These are phyloP conservation scores for Stenichneumon culpator DNA, from an alignment of 2,888 invertebrate genomes.

Conservation along the genomic window DNA sequence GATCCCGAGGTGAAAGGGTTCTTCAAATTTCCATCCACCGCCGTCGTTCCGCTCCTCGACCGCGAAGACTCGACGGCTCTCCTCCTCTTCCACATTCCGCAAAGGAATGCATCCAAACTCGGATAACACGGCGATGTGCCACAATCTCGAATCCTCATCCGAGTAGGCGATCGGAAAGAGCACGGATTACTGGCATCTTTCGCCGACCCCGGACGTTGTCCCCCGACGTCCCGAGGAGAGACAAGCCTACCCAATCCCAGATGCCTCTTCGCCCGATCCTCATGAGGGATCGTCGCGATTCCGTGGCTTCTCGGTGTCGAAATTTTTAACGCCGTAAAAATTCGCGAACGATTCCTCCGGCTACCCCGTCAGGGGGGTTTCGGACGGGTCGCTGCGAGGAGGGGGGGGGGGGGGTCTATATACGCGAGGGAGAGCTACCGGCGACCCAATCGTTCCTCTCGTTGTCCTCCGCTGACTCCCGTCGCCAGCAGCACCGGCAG, in stretches of 20 bases:
- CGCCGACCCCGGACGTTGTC: not conserved
- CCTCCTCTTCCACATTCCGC: not conserved
- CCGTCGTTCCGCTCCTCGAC: not conserved
- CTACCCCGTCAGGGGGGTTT: not conserved
- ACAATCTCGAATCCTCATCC: not conserved
- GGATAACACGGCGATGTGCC: not conserved
- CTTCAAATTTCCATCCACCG: not conserved
- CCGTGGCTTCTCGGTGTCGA: slow-evolving; percentile 58
- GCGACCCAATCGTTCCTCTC: slow-evolving; percentile 68
- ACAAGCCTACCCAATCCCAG: not conserved
- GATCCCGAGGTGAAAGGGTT: slow-evolving; percentile 32
- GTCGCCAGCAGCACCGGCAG: slow-evolving; percentile 47
- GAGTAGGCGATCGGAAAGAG: not conserved
- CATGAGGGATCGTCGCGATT: slow-evolving; percentile 41
- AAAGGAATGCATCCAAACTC: not conserved
- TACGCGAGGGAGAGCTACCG: slow-evolving; percentile 57
- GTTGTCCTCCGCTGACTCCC: slow-evolving; percentile 62
- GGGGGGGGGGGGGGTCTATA: slow-evolving; percentile 43
- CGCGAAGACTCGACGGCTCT: not conserved
- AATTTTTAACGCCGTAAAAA: slow-evolving; percentile 64
- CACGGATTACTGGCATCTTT: not conserved
- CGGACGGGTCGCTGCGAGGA: slow-evolving; percentile 36
- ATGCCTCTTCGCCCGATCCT: not conserved
- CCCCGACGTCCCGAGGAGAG: not conserved
- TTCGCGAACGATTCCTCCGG: slow-evolving; percentile 49